Evolutionary conservation across 2,888 invertebrate genomes (phyloP), one percentile per base, ranked within the genome.

Genomic region (Rapana venosa): DNA sequence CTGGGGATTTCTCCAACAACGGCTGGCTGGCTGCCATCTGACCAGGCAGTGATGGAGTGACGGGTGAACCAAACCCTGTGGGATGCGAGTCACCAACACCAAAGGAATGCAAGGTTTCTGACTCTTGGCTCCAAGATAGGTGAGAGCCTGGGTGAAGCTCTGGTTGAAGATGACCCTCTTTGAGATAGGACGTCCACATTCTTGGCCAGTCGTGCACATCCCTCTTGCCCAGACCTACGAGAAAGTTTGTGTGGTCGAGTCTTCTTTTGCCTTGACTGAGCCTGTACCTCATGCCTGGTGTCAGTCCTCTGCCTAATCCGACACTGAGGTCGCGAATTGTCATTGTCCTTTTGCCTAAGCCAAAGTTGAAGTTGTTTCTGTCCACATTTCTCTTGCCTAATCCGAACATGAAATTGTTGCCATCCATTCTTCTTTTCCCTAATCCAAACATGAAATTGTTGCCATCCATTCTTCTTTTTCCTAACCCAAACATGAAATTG

Each of bases 241-340:
- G 47, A 22, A 81, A 61, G 1, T 58, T 15, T n/a, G 22, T 32
- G 26, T 15, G 58, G 88, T 88, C 81, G 11, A 81, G 26, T n/a
- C 26, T n/a, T 47, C 81, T 56, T 11, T 88, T 81, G 79, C 61
- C 88, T 32, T 77, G 87, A 13, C 79, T 58, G 47, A 87, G 66
- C 74, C 35, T n/a, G 35, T 87, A 35, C 77, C 77, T 20, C 35
- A 70, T 6, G 74, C 87, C 11, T 36, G n/a, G 56, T 20, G 6
- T 11, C 26, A 2, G 15, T 58, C 1, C 58, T 85, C 26, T 85
- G 30, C 84, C 84, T 85, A 58, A 58, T 17, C 84, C 87, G 4
- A 36, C 13, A 35, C 32, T 36, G 30, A 87, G 70, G 17, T 22
- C 22, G 20, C 70, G 17, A 2, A 11, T 2, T 17, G 56, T 58